Evolutionary conservation across 2,113 vertebrate species (phyloP).

Genomic region (Bufo bufo): DNA sequence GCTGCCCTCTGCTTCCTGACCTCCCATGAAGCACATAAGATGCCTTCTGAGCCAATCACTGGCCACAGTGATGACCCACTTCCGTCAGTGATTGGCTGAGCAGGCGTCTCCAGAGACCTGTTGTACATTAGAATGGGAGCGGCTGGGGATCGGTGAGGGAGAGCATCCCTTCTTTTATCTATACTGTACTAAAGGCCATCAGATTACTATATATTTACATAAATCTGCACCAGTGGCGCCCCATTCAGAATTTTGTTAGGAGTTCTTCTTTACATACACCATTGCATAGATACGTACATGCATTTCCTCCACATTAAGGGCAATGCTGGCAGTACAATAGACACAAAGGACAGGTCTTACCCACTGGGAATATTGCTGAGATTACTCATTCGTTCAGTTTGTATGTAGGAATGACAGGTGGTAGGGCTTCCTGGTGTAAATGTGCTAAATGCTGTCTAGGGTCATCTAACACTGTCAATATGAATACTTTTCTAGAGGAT

Average conservation of each 20-base stretch:
- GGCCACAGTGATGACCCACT: too few species aligned
- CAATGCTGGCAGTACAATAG: not conserved
- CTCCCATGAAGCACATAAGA: too few species aligned
- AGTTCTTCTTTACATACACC: not conserved
- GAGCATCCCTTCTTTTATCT: too few species aligned
- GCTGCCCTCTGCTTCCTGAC: too few species aligned
- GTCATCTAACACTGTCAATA: constrained; percentile 11
- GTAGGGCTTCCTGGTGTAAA: not conserved
- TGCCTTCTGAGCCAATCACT: too few species aligned
- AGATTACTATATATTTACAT: not conserved
- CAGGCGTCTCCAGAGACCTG: too few species aligned
- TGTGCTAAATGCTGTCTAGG: constrained; percentile 24
- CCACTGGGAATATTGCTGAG: not conserved
- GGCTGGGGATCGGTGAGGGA: too few species aligned
- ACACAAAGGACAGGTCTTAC: not conserved
- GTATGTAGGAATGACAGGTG: constrained; percentile 20
- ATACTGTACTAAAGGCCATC: too few species aligned
- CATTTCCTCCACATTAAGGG: not conserved
- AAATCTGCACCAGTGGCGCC: not conserved
- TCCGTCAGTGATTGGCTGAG: too few species aligned
- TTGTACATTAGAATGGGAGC: too few species aligned
- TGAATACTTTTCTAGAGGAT: not conserved
- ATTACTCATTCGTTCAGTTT: not conserved
- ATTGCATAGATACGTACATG: not conserved
- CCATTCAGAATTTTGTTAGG: not conserved